Conservation (phyloP, 2,113 vertebrate genomes). For the Barnardius zonarius region DNA sequence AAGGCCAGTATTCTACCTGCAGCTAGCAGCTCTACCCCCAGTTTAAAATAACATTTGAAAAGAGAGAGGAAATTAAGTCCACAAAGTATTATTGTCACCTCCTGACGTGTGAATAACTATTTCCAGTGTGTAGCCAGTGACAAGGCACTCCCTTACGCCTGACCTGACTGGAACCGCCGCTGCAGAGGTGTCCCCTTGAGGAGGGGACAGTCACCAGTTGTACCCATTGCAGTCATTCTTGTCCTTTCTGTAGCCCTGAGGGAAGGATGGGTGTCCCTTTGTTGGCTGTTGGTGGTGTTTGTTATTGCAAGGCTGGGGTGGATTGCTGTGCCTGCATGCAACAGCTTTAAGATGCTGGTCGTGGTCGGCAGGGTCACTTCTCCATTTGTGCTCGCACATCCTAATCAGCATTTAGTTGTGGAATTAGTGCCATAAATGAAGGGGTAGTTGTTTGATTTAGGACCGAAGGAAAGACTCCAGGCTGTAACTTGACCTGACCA, state of each 20-base stretch:
- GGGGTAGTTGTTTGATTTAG: background rate
- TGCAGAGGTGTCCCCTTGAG: background rate
- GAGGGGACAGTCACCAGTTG: background rate
- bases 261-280: background rate
- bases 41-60: background rate
- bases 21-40: background rate
- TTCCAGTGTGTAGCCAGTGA: background rate
- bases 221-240: background rate
- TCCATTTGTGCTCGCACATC: background rate
- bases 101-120: background rate
- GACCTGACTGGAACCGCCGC: background rate
- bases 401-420: background rate
- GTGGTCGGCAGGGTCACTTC: background rate
- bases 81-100: background rate
- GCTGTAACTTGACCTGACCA: background rate
- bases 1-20: background rate
- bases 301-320: background rate
- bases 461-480: constrained; percentile 12
- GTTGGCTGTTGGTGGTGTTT: background rate
- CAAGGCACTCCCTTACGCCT: fast-evolving
- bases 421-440: background rate
- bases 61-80: background rate
- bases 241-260: background rate
- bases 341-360: background rate
- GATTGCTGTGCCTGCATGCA: background rate